Evolutionary conservation across 2,797 vertebrate genomes (phyloP).

Genomic region (Pangasius larnaudii): DNA sequence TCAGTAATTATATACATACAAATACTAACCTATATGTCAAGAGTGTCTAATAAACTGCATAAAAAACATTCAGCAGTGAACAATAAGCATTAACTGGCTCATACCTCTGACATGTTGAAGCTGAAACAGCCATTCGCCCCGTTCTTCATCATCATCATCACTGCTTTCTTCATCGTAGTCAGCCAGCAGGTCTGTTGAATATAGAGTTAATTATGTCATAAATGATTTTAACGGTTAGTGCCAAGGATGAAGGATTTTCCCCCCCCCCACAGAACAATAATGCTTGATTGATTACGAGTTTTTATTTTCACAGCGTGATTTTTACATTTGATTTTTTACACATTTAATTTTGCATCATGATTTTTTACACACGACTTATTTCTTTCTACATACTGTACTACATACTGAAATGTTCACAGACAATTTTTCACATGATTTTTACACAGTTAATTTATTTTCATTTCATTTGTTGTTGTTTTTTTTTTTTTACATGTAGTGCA

Average conservation of each 20-base stretch:
- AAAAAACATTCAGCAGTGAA: not conserved
- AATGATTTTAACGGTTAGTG: not conserved
- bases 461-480: not conserved
- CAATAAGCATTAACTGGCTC: not conserved
- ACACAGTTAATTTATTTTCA: not conserved
- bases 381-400: not conserved
- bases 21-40: not conserved
- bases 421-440: not conserved
- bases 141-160: constrained; percentile 31
- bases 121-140: constrained; percentile 69
- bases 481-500: not conserved
- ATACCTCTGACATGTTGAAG: constrained; percentile 69
- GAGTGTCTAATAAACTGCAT: not conserved
- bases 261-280: not conserved
- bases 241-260: not conserved
- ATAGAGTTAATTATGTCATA: not conserved
- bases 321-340: not conserved
- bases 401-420: not conserved
- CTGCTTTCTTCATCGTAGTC: constrained; percentile 44
- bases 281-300: not conserved
- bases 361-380: not conserved
- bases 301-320: not conserved
- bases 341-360: not conserved
- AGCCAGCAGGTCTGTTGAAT: constrained; percentile 56
- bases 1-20: not conserved